Percentiles rank a stretch among this genome's conserved stretches.
phyloP scores from a whole-genome alignment of 2,113 vertebrate genomes.

The Gymnogyps californianus region DNA sequence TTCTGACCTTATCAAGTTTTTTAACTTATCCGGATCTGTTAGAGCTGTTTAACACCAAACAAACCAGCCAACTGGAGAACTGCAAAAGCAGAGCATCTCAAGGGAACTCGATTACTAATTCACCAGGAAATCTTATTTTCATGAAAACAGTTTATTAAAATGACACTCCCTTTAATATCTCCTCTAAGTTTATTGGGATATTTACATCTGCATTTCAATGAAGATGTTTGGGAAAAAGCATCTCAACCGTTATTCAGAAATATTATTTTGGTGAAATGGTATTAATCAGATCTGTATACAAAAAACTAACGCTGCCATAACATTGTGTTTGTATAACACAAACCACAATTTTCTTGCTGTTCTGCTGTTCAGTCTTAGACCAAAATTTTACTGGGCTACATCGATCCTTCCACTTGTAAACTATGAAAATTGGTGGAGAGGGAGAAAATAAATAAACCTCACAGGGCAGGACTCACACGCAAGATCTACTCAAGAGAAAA shows the following conservation, averaged over 20 bases:
- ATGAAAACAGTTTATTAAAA: not conserved
- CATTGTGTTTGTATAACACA: not conserved
- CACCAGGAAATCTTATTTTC: not conserved
- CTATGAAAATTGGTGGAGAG: not conserved
- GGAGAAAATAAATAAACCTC: not conserved
- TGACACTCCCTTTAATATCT: not conserved
- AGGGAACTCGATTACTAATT: not conserved
- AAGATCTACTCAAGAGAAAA: not conserved
- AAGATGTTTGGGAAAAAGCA: not conserved
- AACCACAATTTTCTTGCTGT: accelerated
- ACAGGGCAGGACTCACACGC: not conserved
- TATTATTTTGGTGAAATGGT: not conserved
- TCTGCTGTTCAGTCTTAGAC: not conserved
- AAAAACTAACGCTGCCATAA: not conserved
- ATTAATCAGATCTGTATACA: not conserved
- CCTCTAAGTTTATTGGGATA: not conserved
- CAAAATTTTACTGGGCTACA: not conserved
- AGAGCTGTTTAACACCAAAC: not conserved
- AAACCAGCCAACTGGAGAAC: not conserved
- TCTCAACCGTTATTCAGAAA: not conserved
- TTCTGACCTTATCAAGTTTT: constrained; percentile 10
- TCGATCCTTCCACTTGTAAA: not conserved
- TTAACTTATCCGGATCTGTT: not conserved
- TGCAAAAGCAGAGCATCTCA: not conserved
- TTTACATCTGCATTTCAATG: not conserved